Evolutionary conservation across 92 coral and sea anemone species (phyloP), one percentile per base, ranked within the genome.

Genomic region (Porites evermanni): DNA sequence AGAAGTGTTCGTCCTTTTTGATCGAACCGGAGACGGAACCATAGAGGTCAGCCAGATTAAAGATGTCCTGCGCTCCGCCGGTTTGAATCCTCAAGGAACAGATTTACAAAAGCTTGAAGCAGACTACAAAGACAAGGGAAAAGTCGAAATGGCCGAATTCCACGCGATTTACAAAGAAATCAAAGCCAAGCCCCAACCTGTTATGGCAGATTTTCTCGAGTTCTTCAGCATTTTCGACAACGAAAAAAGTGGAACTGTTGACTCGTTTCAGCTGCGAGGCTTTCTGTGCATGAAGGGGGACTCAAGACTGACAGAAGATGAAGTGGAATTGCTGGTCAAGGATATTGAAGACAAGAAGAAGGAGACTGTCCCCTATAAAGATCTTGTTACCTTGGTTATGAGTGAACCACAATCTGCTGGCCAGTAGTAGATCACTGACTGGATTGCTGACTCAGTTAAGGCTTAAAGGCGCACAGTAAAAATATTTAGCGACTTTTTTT

Each of bases 141-240:
- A 66, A 4, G 72, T 92, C 12, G 64, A 78, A 60, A 91, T 96
- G 75, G 94, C 94, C 32, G 87, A 91, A 16, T 96, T 94, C 92
- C 86, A 92, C n/a, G 71, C 96, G 21, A 89, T 96, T 76, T 91
- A 94, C 88, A 94, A 90, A 18, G 91, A 92, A 38, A 90, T 87
- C 80, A 84, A 88, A 44, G 90, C 90, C 67, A 96, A 94, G 50
- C 94, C 92, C 9, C 83, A 91, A 67, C 95, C 90, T 2, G 89
- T 72, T 20, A 85, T 90, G 88, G 98, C 85, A 58, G 98, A 93
- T 47, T 87, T 96, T 67, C 76, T 96, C 86, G 98, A 96, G 83
- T 96, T 89, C 20, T 93, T 95, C 70, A 96, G 88, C 58, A 93
- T 93, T 13, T 96, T 96, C 71, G 98, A 96, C 80, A 92, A 86